A percentile compares a stretch with the other conserved stretches of the same genome.
phyloP scores from a whole-genome alignment of 2,797 vertebrate species.

The Chrysolophus pictus region DNA sequence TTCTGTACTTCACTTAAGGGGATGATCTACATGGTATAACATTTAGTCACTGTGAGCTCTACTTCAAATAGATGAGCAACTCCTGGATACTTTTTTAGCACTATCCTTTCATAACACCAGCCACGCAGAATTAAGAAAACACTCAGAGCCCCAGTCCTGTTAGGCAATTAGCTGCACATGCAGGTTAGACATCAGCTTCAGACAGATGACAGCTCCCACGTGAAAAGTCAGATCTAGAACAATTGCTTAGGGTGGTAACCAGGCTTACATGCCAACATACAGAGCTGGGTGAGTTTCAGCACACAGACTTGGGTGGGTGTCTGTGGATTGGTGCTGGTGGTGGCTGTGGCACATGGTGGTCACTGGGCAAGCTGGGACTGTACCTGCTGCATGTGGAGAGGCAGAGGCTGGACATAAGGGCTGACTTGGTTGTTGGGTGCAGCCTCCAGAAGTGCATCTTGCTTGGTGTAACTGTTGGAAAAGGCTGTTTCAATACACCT shows the following conservation, averaged over 20 bases:
- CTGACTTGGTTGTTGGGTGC: background rate
- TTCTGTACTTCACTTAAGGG: background rate
- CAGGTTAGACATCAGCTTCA: background rate
- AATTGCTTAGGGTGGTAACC: background rate
- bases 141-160: background rate
- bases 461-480: background rate
- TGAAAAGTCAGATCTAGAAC: background rate
- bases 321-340: background rate
- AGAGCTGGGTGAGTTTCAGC: background rate
- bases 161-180: constrained; percentile 12
- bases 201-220: background rate
- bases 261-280: background rate
- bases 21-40: background rate
- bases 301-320: background rate
- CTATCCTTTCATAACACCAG: constrained; percentile 3
- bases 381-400: background rate
- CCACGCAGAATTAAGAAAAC: background rate
- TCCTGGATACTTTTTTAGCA: constrained; percentile 22
- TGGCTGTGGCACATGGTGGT: background rate
- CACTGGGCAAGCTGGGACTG: rapidly evolving
- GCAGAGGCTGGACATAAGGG: background rate
- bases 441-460: background rate
- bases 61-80: constrained; percentile 3
- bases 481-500: background rate
- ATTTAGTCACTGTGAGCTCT: background rate